These are phyloP conservation scores for Hippocampus kuda DNA, from an alignment of 2,797 vertebrate species.

Conservation along the genomic window DNA sequence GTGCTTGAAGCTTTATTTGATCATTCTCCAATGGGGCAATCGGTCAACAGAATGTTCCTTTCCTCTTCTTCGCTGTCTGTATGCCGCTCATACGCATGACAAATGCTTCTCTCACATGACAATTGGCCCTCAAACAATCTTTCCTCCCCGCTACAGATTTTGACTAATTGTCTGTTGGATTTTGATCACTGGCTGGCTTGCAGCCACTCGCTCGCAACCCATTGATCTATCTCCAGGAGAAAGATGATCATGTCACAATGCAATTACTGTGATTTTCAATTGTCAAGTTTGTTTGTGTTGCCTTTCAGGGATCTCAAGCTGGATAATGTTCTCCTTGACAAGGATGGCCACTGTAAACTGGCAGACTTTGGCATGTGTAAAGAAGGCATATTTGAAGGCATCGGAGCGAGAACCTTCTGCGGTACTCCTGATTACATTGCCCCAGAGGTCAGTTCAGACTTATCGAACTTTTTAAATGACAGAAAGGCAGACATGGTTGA, in stretches of 20 bases:
- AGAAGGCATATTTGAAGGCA: conserved; percentile 81
- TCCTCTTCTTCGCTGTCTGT: conserved; percentile 9
- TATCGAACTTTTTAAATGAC: background rate
- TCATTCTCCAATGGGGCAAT: background rate
- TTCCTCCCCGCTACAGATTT: background rate
- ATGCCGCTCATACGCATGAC: too few species aligned
- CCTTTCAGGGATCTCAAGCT: conserved; percentile 86
- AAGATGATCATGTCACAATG: conserved; percentile 3
- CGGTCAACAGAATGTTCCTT: conserved; percentile 1
- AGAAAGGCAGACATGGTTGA: background rate
- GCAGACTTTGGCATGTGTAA: conserved; percentile 99
- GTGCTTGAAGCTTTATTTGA: background rate
- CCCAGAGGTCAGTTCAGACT: conserved; percentile 76
- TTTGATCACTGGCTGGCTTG: background rate
- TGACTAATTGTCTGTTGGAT: conserved; percentile 3
- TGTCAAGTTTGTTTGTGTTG: background rate
- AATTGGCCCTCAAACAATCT: conserved; percentile 17
- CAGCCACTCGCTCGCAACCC: background rate
- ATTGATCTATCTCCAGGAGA: conserved; percentile 5
- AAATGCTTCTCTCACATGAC: conserved; percentile 3
- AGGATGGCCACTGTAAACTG: conserved; percentile 95
- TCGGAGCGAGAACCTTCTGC: conserved; percentile 89
- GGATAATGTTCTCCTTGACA: conserved; percentile 92
- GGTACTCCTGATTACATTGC: conserved; percentile 97
- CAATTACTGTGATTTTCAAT: background rate